A percentile compares a stretch with the other conserved stretches of the same genome.
phyloP scores from a whole-genome alignment of 2,888 invertebrate species.

The Carcina quercana region DNA sequence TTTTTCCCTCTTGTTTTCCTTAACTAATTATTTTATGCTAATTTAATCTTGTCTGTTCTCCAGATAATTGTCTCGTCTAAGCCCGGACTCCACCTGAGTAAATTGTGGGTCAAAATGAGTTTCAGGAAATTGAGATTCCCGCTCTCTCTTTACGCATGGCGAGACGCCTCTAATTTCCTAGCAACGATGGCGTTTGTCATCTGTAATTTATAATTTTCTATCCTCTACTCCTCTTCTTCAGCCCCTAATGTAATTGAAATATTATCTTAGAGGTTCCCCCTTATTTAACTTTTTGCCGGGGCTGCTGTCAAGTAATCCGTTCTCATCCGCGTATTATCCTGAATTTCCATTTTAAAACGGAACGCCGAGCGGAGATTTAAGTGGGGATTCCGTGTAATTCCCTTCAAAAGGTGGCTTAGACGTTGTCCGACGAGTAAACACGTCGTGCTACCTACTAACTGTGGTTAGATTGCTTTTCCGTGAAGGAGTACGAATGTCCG shows the following conservation, averaged over 20 bases:
- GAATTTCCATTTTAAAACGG: slow-evolving; percentile 46
- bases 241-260: slow-evolving; percentile 33
- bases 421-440: slow-evolving; percentile 21
- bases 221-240: slow-evolving; percentile 9
- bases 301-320: slow-evolving; percentile 30
- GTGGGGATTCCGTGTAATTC: slow-evolving; percentile 32
- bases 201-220: slow-evolving; percentile 6
- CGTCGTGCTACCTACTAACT: slow-evolving; percentile 18
- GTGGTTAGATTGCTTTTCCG: too few relatives aligned
- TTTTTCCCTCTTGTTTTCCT: slow-evolving; percentile 32
- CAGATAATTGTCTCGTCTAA: slow-evolving; percentile 27
- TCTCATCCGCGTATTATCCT: slow-evolving; percentile 39
- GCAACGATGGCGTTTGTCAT: background rate
- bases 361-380: slow-evolving; percentile 35
- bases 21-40: slow-evolving; percentile 54
- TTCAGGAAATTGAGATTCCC: slow-evolving; percentile 2
- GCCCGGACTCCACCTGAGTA: slow-evolving; percentile 6
- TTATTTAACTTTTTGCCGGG: slow-evolving; percentile 36
- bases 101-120: slow-evolving; percentile 6
- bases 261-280: slow-evolving; percentile 25
- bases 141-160: background rate
- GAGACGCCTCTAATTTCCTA: background rate
- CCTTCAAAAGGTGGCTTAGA: slow-evolving; percentile 34
- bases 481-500: too few relatives aligned
- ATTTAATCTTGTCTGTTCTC: slow-evolving; percentile 32